Percentiles rank a stretch among this genome's conserved stretches.
These are phyloP conservation scores for Remorina albescens DNA, from an alignment of 2,797 vertebrate species.

Conservation along the genomic window DNA sequence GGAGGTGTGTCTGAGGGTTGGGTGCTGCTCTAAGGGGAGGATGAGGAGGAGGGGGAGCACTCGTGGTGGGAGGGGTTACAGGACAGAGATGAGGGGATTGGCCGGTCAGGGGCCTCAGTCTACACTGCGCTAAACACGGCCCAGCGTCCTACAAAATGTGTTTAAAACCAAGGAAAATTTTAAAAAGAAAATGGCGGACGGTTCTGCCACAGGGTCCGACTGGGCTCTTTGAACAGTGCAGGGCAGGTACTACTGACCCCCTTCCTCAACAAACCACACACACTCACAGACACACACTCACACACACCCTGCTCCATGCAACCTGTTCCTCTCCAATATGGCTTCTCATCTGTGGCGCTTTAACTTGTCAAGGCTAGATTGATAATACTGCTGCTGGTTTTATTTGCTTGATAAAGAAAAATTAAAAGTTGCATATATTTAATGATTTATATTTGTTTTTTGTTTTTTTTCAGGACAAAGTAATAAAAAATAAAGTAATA, in stretches of 20 bases:
- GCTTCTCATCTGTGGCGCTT: slow-evolving; percentile 74
- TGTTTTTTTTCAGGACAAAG: slow-evolving; percentile 32
- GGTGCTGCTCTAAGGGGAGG: slow-evolving; percentile 56
- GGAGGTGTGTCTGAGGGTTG: slow-evolving; percentile 72
- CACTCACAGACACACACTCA: not conserved
- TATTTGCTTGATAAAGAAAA: slow-evolving; percentile 43
- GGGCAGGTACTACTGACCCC: slow-evolving; percentile 40
- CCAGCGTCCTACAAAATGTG: slow-evolving; percentile 59
- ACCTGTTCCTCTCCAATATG: slow-evolving; percentile 69
- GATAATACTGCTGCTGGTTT: slow-evolving; percentile 81
- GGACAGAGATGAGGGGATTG: slow-evolving; percentile 37
- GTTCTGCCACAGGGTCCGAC: slow-evolving; percentile 54
- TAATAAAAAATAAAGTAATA: slow-evolving; percentile 11
- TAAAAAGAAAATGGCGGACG: slow-evolving; percentile 46
- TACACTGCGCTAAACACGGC: slow-evolving; percentile 57
- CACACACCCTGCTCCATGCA: slow-evolving; percentile 38
- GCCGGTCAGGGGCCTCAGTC: slow-evolving; percentile 58
- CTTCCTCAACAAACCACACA: not conserved
- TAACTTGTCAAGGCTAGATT: slow-evolving; percentile 55
- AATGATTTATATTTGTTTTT: not conserved
- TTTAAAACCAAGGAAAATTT: slow-evolving; percentile 44
- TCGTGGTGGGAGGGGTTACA: slow-evolving; percentile 10
- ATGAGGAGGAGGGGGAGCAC: slow-evolving; percentile 44
- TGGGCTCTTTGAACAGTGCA: slow-evolving; percentile 48
- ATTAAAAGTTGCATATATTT: slow-evolving; percentile 59